phyloP scores from a whole-genome alignment of 2,888 invertebrate genomes.

The Chorisops tibialis region DNA sequence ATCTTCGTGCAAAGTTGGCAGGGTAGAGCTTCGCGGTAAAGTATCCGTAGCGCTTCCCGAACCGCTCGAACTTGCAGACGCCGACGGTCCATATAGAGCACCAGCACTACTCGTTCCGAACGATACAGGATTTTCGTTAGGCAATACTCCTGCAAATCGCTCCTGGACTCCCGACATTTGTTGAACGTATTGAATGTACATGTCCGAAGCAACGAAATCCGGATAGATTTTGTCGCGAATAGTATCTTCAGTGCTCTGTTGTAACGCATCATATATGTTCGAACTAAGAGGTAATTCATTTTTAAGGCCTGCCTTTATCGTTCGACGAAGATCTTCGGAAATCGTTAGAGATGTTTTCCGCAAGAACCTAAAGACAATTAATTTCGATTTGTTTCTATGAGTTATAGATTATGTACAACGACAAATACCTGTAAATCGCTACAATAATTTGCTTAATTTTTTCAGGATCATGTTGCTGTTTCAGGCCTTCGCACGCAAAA shows the following conservation, averaged over 20 bases:
- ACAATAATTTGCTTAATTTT: constrained; percentile 72
- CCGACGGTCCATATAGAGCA: constrained; percentile 48
- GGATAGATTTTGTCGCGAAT: constrained; percentile 88
- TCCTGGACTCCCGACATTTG: constrained; percentile 57
- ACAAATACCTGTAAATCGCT: constrained; percentile 70
- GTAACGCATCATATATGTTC: constrained; percentile 82
- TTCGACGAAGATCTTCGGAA: constrained; percentile 74
- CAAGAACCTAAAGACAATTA: constrained; percentile 61
- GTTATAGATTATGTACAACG: too few species aligned
- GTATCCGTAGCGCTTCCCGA: constrained; percentile 52
- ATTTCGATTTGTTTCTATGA: background rate
- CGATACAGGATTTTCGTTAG: constrained; percentile 39
- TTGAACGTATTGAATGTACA: constrained; percentile 82
- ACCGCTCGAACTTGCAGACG: constrained; percentile 51
- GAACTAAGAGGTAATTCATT: constrained; percentile 68
- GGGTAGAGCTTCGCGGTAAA: constrained; percentile 56
- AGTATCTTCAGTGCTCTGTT: constrained; percentile 72
- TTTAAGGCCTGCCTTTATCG: constrained; percentile 71
- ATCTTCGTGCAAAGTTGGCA: constrained; percentile 86
- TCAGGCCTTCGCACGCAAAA: constrained; percentile 88
- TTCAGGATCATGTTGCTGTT: constrained; percentile 72
- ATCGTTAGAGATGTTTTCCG: constrained; percentile 78
- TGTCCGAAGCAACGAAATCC: constrained; percentile 87
- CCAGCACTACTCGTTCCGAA: constrained; percentile 33
- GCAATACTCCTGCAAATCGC: constrained; percentile 37